phyloP scores from a whole-genome alignment of 2,113 vertebrate genomes.

The Charadrius vociferus region DNA sequence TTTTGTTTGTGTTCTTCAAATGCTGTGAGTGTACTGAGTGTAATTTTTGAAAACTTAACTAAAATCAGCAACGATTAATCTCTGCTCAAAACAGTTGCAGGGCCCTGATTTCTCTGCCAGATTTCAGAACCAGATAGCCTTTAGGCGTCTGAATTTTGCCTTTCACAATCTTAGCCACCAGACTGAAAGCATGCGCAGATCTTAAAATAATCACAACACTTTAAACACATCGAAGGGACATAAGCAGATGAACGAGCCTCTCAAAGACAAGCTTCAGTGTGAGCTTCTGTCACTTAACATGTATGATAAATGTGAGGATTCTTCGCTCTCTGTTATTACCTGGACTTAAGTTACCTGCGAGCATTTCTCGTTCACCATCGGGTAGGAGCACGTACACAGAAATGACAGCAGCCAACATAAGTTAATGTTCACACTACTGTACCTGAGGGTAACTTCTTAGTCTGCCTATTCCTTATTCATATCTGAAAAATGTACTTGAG shows the following conservation, averaged over 20 bases:
- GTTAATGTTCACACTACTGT: not conserved
- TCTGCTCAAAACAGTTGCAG: not conserved
- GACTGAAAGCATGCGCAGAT: not conserved
- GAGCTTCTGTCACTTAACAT: not conserved
- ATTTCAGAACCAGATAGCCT: not conserved
- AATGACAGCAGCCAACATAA: not conserved
- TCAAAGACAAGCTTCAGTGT: not conserved
- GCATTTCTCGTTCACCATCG: not conserved
- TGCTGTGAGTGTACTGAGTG: not conserved
- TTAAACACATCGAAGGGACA: not conserved
- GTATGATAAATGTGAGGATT: not conserved
- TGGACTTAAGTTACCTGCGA: not conserved
- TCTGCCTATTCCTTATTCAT: not conserved
- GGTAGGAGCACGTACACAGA: not conserved
- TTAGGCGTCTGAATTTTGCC: not conserved
- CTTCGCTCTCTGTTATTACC: not conserved
- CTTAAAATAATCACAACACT: not conserved
- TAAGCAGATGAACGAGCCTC: not conserved
- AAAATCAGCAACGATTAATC: not conserved
- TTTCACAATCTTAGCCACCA: not conserved
- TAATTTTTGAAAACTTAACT: not conserved
- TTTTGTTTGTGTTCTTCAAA: not conserved
- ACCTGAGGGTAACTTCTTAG: not conserved
- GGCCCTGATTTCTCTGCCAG: not conserved
- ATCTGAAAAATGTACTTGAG: not conserved